Evolutionary conservation across 1,140 invertebrate species (phyloP), one percentile per base, ranked within the genome.

Genomic region (Drosophila trapezifrons): DNA sequence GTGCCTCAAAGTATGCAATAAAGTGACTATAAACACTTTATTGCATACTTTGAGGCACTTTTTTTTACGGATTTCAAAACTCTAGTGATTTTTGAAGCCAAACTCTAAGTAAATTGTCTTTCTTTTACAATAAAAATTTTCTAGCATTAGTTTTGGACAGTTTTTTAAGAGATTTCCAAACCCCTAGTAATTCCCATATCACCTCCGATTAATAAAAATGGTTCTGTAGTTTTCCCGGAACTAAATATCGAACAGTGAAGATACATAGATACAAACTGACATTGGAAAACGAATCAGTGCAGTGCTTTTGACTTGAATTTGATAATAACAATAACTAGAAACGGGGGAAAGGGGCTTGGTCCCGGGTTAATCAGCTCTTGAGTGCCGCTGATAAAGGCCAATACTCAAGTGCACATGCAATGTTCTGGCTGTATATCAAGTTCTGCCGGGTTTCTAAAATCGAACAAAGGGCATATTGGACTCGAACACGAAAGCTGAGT

Each of bases 221-320:
- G n/a, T 22, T 22, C 22, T 8, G 15, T 54, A 20, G 8, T 10
- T 20, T 18, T 20, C 29, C 29, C 29, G 29, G 13, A 52, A 52
- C 49, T 20, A 52, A 52, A 52, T 35, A 52, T 20, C 29, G 10
- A 32, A 10, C 29, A 10, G 29, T 10, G 29, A 10, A 10, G 29
- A 32, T n/a, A n/a, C n/a, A n/a, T 32, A 32, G 29, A 32, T 32
- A 40, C 43, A 13, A 45, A n/a, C n/a, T 25, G 29, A 35, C 29
- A 52, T 54, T 54, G 13, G 8, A 42, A 63, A 63, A 63, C 63
- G 63, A 47, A 58, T 64, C 64, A 66, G 42, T 66, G 58, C 60
- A 42, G 64, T 12, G 17, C 13, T 54, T 54, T 38, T 18, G 64
- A 40, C 25, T 63, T 45, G 42, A 47, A 25, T 47, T 64, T 37